Base-by-base conservation (phyloP, 2,113 vertebrate species). In the Hyperopisus bebe region DNA sequence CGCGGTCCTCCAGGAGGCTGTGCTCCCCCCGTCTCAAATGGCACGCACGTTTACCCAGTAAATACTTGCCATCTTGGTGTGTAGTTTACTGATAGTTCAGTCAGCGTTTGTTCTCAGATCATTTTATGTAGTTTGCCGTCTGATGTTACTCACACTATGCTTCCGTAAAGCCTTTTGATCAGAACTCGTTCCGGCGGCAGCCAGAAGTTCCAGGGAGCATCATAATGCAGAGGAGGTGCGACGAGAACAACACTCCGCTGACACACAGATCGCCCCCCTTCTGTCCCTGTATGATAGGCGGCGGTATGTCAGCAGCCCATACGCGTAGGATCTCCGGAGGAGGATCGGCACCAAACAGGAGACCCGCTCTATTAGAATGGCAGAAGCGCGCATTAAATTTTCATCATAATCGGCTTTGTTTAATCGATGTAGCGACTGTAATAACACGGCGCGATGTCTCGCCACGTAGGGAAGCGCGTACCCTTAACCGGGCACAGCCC, bases 351-450 rank as follows among this genome's bases (percentile, higher is more conserved):
- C 95, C 94, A 97, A 97, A 96, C 97, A 97, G 96, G 96, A 96
- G 95, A 95, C 95, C 96, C 94, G 93, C 95, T 95, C 95, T 94
- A 94, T 94, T 95, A 96, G 94, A 95, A 95, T 95, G 94, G 97
- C 97, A 96, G 96, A 95, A 95, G 95, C 95, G 97, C 95, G 96
- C 96, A 96, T 96, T 95, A 96, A 97, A 97, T 96, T 97, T 97
- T 96, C 96, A 98, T 98, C 97, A 97, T 96, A 96, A 96, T 95
- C 95, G 96, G 96, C 97, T 97, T 97, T 97, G 96, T 96, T 92
- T 95, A 97, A 97, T 98, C 97, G 96, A 98, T 98, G 97, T 92
- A 94, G 94, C 95, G 95, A 97, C 97, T 96, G 97, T 97, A 96
- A 96, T 96, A 95, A 95, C 95, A 95, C 94, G 95, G 95, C 31